A percentile compares a stretch with the other conserved stretches of the same genome.
Conservation (phyloP, 53 echinoderm and acorn worm genomes). For the Henricia sp. region DNA sequence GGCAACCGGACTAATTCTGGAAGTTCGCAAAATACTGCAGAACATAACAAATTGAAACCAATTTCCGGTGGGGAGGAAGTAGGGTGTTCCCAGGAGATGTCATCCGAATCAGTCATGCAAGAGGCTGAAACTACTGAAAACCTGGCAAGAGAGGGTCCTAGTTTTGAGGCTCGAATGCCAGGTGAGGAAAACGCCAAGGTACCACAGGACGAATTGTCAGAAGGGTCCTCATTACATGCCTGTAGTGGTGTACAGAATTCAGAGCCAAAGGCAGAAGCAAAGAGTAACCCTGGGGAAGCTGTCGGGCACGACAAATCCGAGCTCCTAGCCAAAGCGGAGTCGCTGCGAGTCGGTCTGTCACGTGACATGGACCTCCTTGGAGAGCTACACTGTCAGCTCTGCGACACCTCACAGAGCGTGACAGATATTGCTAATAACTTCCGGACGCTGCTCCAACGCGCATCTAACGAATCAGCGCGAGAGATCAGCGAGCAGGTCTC, state of each 20-base stretch:
- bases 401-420: conserved; percentile 68
- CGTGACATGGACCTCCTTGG: conserved; percentile 51
- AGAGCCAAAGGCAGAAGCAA: no score
- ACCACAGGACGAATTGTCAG: no score
- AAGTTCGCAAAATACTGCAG: no score
- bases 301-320: conserved; percentile 22
- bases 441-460: conserved; percentile 54
- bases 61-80: no score
- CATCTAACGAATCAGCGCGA: conserved; percentile 49
- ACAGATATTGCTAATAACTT: conserved; percentile 64
- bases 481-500: conserved; percentile 59
- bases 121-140: neutral
- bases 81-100: no score
- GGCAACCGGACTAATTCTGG: no score
- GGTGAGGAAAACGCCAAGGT: no score
- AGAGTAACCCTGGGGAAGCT: neutral
- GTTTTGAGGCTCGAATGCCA: neutral
- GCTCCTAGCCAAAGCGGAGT: conserved; percentile 56
- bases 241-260: no score
- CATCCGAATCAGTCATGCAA: neutral
- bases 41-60: no score
- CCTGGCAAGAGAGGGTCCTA: conserved; percentile 1
- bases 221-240: no score
- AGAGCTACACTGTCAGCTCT: conserved; percentile 63
- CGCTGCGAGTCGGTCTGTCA: conserved; percentile 45